A percentile compares a stretch with the other conserved stretches of the same genome.
These are phyloP conservation scores for Lampris megalopsis DNA, from an alignment of 2,113 vertebrate genomes.

Conservation along the genomic window DNA sequence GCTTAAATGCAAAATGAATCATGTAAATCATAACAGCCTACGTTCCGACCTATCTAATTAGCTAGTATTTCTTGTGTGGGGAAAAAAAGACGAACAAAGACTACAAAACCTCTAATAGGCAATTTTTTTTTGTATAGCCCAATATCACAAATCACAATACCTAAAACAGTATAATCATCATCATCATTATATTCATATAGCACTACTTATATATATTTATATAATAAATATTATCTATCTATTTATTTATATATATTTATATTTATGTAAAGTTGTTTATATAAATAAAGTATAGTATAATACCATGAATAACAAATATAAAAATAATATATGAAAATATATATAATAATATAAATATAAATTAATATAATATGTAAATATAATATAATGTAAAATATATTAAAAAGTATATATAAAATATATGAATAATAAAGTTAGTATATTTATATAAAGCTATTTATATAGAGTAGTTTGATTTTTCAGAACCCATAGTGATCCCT, in stretches of 20 bases:
- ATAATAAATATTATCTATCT: no score
- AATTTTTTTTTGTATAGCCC: no score
- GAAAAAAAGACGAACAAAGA: not conserved
- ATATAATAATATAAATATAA: no score
- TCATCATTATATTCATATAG: no score
- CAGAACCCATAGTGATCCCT: not conserved
- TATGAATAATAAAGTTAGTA: not conserved
- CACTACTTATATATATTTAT: no score
- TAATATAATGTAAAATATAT: not conserved
- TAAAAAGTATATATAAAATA: not conserved
- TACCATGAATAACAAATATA: not conserved
- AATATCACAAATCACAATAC: no score
- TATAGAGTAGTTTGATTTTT: not conserved
- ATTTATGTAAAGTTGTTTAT: no score
- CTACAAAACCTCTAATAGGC: not conserved
- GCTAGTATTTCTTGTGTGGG: constrained; percentile 10
- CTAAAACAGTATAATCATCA: no score
- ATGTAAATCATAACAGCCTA: constrained; percentile 26
- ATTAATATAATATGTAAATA: no score
- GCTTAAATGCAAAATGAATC: constrained; percentile 45
- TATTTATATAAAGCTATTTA: not conserved
- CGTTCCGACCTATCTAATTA: constrained; percentile 26
- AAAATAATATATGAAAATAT: no score
- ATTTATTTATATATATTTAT: no score
- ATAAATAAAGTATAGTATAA: not conserved